Evolutionary conservation across 2,113 vertebrate species (phyloP).

Genomic region (Argyrosomus japonicus): DNA sequence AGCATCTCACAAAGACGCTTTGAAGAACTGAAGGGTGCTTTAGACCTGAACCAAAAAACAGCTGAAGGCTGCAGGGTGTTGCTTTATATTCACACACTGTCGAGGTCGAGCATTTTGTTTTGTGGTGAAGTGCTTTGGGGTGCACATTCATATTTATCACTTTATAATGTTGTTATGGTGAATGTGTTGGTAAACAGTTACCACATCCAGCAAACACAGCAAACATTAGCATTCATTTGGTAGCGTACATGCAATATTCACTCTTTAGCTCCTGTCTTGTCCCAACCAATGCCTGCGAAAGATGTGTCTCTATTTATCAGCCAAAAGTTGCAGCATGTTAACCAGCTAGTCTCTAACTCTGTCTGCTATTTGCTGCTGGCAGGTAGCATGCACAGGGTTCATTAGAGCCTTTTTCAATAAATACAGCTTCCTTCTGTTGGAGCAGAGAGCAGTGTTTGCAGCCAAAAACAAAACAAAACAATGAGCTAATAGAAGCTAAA

Average conservation of each 20-base stretch:
- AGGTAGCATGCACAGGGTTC: too few species aligned
- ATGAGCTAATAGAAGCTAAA: too few species aligned
- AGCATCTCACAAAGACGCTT: conserved; percentile 37
- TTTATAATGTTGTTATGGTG: too few species aligned
- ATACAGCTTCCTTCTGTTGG: too few species aligned
- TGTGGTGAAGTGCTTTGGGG: background rate
- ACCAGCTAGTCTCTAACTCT: too few species aligned
- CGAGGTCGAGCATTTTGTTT: background rate
- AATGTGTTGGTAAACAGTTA: background rate
- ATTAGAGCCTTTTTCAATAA: too few species aligned
- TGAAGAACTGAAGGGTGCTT: conserved; percentile 34
- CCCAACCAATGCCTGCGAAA: background rate
- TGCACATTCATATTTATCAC: background rate
- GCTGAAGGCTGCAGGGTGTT: background rate
- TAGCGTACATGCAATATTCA: background rate
- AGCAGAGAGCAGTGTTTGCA: background rate
- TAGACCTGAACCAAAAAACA: conserved; percentile 24
- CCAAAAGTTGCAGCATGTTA: background rate
- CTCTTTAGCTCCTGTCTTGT: background rate
- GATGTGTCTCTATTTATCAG: background rate
- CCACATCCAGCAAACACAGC: background rate
- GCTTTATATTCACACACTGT: background rate
- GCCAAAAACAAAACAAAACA: too few species aligned
- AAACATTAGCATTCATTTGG: background rate
- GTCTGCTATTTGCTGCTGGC: too few species aligned